Conservation (phyloP, 1,140 invertebrate species). For the Linepithema humile region DNA sequence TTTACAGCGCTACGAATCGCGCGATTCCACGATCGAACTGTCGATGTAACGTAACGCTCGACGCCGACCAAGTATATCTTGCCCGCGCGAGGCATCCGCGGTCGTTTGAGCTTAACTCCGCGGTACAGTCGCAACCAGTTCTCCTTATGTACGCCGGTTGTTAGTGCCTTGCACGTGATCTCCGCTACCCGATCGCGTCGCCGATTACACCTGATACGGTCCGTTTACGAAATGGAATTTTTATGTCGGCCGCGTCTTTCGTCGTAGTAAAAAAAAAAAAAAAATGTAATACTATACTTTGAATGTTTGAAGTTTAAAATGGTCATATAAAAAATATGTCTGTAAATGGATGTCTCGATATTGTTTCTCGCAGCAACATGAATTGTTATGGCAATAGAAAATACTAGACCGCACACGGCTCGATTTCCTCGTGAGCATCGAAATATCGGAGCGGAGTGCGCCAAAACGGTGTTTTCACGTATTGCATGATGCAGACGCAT, state of each 20-base stretch:
- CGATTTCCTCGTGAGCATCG: neutral
- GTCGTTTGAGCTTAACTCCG: constrained; percentile 28
- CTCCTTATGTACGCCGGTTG: constrained; percentile 15
- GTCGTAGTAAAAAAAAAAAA: neutral
- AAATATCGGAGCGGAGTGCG: constrained; percentile 1
- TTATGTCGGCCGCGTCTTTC: neutral
- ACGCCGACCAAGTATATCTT: constrained; percentile 28
- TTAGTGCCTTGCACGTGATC: neutral
- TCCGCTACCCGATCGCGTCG: neutral
- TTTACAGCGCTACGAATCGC: constrained; percentile 39
- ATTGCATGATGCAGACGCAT: neutral
- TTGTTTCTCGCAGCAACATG: neutral
- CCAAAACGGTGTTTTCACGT: neutral
- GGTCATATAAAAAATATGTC: neutral
- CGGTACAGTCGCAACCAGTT: constrained; percentile 14
- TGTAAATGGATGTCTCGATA: neutral
- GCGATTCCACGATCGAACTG: constrained; percentile 40
- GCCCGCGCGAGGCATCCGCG: constrained; percentile 41
- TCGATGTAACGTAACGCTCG: constrained; percentile 50
- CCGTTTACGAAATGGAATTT: constrained; percentile 13
- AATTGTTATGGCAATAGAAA: neutral
- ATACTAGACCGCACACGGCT: neutral
- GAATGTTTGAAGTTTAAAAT: neutral
- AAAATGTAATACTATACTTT: neutral
- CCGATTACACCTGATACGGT: constrained; percentile 31